These are phyloP conservation scores for Parazoanthus swiftii DNA, from an alignment of 92 coral and sea anemone genomes.

Conservation along the genomic window DNA sequence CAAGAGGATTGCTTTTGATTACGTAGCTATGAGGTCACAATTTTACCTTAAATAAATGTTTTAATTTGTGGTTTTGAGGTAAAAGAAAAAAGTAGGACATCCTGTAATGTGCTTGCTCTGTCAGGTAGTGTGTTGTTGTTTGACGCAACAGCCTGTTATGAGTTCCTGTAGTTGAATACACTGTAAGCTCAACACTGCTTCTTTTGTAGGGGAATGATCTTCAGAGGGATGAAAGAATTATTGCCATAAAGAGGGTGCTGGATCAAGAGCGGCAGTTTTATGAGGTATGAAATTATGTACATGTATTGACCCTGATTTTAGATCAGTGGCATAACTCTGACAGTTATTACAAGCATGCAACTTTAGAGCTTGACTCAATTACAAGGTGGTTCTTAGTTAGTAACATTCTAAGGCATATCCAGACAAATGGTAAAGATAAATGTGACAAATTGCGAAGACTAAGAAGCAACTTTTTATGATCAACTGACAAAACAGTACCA, in stretches of 20 bases:
- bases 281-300: slow-evolving; percentile 57
- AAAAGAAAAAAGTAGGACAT: neutral
- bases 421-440: neutral
- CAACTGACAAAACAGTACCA: no score
- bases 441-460: no score
- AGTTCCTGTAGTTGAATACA: neutral
- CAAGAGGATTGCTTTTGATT: neutral
- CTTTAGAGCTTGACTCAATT: neutral
- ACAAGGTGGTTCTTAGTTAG: neutral
- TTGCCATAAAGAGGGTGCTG: slow-evolving; percentile 74
- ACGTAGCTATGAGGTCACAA: neutral
- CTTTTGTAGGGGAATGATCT: slow-evolving; percentile 56
- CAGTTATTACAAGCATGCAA: slow-evolving; percentile 21
- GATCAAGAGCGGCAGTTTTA: slow-evolving; percentile 87
- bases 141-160: neutral
- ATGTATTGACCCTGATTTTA: slow-evolving; percentile 10
- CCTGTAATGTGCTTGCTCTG: neutral
- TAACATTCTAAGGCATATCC: no score
- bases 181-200: neutral
- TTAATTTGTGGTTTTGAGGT: neutral
- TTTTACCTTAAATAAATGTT: neutral
- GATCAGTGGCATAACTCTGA: neutral
- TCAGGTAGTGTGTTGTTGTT: neutral
- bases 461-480: neutral
- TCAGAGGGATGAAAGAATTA: slow-evolving; percentile 79